Base-by-base conservation (phyloP, 2,888 invertebrate species). In the Metalampra italica region DNA sequence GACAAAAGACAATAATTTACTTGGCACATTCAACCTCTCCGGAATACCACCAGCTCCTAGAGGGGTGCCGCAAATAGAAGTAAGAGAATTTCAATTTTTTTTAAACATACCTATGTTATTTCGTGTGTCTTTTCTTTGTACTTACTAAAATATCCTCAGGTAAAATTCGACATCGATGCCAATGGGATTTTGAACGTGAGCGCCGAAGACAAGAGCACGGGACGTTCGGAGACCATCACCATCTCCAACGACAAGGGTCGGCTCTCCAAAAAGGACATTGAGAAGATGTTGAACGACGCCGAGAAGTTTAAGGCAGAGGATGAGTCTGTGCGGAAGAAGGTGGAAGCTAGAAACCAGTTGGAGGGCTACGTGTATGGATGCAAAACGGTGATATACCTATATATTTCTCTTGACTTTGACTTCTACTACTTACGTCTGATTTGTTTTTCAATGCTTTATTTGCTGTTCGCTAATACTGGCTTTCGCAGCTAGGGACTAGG, bases 211-310 rank as follows among this genome's bases (percentile, higher is more conserved):
- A 92, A 90, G 62, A 94, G 95, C 58, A 95, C 96, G 0, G 96
- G 96, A 0, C 93, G 92, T 51, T 92, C 92, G 0, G 95, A 95
- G 70, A 92, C 93, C 64, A 96, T 97, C 56, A 96, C 95, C 30
- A 97, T 97, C 50, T 94, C 94, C 3, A 97, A 96, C 66, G 96
- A 97, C 69, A 96, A 95, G 68, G 96, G 96, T 0, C 92, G 96
- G 4, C 89, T 97, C 9, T 94, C 93, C 51, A 95, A 96, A 73
- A 93, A 92, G n/a, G 96, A 97, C 48, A 97, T 97, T 48, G 96
- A 97, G 62, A 92, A 93, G 56, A 97, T 96, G 96, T 84, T 96
- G 15, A 76, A 91, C 9, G 96, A 96, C 51, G 95, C 96, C 0
- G 95, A 96, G 63, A 93, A 92, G 60, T 96, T 93, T 73, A 93